These are phyloP conservation scores for Rhagoletis zephyria DNA, from an alignment of 1,140 invertebrate species.

Conservation along the genomic window DNA sequence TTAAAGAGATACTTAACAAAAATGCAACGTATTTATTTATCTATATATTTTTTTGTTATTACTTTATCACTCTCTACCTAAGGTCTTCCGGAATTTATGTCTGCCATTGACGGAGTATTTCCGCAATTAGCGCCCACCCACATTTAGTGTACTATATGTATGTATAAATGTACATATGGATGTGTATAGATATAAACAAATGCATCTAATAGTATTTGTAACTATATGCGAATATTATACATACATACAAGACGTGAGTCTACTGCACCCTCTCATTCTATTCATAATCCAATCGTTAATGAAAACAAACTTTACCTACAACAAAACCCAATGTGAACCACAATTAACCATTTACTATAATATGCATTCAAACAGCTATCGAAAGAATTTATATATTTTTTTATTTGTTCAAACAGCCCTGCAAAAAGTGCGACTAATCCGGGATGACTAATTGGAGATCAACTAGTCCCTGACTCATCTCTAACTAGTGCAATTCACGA, in stretches of 20 bases:
- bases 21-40: background rate
- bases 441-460: too few species aligned
- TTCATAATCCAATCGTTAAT: background rate
- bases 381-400: too few species aligned
- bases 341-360: background rate
- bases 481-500: too few species aligned
- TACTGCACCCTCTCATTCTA: background rate
- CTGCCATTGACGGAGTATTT: constrained; percentile 16
- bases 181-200: background rate
- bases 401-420: too few species aligned
- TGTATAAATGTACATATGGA: background rate
- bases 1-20: background rate
- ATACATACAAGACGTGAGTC: background rate
- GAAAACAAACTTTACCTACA: constrained; percentile 3
- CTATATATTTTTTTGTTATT: background rate
- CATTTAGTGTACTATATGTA: background rate
- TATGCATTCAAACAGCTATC: background rate
- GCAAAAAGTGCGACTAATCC: too few species aligned
- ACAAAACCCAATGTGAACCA: background rate
- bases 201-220: too few species aligned
- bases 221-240: too few species aligned
- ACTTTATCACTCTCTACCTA: background rate
- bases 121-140: constrained; percentile 34
- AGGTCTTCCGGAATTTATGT: constrained; percentile 25
- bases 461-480: too few species aligned